These are phyloP conservation scores for Aphrophora alni DNA, from an alignment of 2,888 invertebrate genomes.

Conservation along the genomic window DNA sequence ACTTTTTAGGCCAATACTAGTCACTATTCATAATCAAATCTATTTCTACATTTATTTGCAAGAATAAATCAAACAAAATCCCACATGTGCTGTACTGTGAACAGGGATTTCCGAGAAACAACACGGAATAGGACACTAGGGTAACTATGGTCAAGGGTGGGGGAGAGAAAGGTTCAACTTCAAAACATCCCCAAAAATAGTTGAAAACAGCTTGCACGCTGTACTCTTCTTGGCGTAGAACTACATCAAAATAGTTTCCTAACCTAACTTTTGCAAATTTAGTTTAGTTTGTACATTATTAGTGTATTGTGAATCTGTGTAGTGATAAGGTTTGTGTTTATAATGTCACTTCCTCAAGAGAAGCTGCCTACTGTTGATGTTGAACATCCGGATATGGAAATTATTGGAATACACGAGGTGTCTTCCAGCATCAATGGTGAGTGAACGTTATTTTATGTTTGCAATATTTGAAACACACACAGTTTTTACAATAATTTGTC, in stretches of 20 bases:
- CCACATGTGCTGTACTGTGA: constrained; percentile 12
- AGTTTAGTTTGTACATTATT: not conserved
- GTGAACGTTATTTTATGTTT: not conserved
- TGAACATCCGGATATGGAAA: constrained; percentile 29
- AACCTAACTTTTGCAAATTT: too few relatives aligned
- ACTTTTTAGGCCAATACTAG: too few relatives aligned
- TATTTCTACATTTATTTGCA: too few relatives aligned
- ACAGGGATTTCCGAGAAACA: constrained; percentile 27
- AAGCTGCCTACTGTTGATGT: not conserved
- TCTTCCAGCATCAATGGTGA: constrained; percentile 17
- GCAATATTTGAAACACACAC: too few relatives aligned
- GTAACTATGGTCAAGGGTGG: constrained; percentile 31
- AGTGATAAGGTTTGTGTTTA: not conserved
- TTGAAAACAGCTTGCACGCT: constrained; percentile 21
- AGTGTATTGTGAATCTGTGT: not conserved
- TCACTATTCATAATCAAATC: too few relatives aligned
- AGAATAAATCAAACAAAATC: not conserved
- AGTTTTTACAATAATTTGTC: too few relatives aligned
- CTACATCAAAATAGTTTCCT: constrained; percentile 19
- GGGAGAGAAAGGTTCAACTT: constrained; percentile 27
- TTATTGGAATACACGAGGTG: constrained; percentile 22
- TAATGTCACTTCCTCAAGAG: not conserved
- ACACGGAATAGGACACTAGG: constrained; percentile 10
- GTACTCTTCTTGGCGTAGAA: not conserved
- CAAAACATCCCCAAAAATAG: constrained; percentile 34